These are phyloP conservation scores for Geodia barretti DNA, from an alignment of 37 sponge, comb jelly and placozoan genomes.

Conservation along the genomic window DNA sequence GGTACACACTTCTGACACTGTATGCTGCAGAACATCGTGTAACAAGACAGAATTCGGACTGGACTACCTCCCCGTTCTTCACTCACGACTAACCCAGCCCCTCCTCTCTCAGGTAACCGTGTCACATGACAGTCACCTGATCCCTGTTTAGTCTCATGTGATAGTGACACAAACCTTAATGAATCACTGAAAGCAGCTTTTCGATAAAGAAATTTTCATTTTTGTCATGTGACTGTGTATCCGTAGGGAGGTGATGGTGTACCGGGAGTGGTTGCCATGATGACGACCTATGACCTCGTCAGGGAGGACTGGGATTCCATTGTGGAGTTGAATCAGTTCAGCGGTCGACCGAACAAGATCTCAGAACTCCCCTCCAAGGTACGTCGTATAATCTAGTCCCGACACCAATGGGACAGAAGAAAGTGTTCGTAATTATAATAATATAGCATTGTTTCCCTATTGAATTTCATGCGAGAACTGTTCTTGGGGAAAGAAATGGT, in stretches of 20 bases:
- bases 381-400: not conserved
- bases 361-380: slow-evolving; percentile 62
- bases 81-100: slow-evolving; percentile 49
- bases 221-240: not conserved
- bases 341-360: slow-evolving; percentile 57
- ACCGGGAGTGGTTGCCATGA: slow-evolving; percentile 47
- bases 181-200: not conserved
- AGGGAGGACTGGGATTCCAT: slow-evolving; percentile 92
- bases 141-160: not conserved
- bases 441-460: slow-evolving; percentile 1
- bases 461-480: too few relatives aligned
- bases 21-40: slow-evolving; percentile 52
- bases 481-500: too few relatives aligned
- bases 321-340: slow-evolving; percentile 68
- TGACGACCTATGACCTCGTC: slow-evolving; percentile 76
- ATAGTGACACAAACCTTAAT: not conserved
- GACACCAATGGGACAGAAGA: not conserved
- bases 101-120: slow-evolving; percentile 51
- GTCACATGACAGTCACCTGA: not conserved
- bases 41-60: slow-evolving; percentile 81
- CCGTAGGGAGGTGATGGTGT: slow-evolving; percentile 72
- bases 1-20: not conserved
- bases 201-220: not conserved
- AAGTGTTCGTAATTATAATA: not conserved
- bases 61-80: slow-evolving; percentile 75